These are phyloP conservation scores for Poecilia latipinna DNA, from an alignment of 2,113 vertebrate genomes.

Conservation along the genomic window DNA sequence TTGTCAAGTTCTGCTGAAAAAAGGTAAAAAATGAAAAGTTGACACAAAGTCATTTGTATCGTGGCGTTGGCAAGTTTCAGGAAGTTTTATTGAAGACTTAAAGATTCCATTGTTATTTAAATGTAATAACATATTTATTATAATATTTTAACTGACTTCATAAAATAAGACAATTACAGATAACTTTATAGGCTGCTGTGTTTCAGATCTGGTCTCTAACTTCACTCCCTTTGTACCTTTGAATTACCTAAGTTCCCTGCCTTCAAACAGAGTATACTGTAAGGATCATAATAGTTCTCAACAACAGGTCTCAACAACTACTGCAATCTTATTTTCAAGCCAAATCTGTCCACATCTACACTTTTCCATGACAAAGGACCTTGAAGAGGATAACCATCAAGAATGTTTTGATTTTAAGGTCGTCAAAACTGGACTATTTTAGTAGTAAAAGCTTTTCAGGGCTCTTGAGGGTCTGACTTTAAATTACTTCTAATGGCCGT, in stretches of 20 bases:
- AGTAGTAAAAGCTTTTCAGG: background rate
- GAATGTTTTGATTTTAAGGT: background rate
- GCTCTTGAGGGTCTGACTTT: background rate
- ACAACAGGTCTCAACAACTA: background rate
- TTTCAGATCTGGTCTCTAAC: background rate
- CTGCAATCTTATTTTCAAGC: too few species aligned
- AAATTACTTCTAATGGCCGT: background rate
- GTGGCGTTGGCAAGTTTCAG: background rate
- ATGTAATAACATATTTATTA: background rate
- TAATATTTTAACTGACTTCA: background rate
- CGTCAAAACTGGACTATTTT: background rate
- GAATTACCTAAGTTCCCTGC: background rate
- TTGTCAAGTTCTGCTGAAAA: too few species aligned
- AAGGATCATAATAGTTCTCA: background rate
- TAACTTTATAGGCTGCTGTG: background rate
- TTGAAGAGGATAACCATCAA: background rate
- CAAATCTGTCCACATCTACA: background rate
- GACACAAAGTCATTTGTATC: background rate
- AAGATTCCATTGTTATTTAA: background rate
- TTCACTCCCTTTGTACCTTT: background rate
- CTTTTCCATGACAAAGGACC: background rate
- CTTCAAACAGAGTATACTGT: background rate
- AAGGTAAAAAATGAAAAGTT: background rate
- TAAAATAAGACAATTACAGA: background rate
- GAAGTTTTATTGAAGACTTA: background rate